These are phyloP conservation scores for Etheostoma perlongum DNA, from an alignment of 2,797 vertebrate genomes.

Conservation along the genomic window DNA sequence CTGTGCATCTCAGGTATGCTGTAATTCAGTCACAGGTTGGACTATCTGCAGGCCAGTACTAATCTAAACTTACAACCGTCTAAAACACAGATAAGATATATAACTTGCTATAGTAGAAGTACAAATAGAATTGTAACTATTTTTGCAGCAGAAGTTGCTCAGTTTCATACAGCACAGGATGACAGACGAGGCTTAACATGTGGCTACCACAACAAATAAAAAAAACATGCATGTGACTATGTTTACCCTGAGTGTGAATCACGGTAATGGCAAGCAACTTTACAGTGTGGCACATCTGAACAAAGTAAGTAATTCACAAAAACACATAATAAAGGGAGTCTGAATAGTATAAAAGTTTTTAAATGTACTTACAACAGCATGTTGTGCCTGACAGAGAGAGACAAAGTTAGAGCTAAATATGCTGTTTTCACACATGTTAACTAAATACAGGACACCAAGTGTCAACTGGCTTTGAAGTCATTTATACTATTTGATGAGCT, in stretches of 20 bases:
- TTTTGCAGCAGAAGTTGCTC: conserved; percentile 6
- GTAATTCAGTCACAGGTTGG: neutral
- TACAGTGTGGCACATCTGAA: conserved; percentile 32
- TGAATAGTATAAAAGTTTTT: conserved; percentile 48
- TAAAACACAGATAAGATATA: conserved; percentile 8
- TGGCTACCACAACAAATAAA: conserved; percentile 35
- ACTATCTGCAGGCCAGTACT: conserved; percentile 17
- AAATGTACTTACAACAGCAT: conserved; percentile 76
- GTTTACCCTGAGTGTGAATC: conserved; percentile 31
- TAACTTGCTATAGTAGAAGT: neutral
- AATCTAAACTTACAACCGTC: conserved; percentile 12
- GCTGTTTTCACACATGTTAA: conserved; percentile 13
- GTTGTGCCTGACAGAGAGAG: conserved; percentile 70
- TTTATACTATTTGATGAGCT: conserved; percentile 11
- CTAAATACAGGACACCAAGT: neutral
- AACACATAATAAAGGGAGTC: conserved; percentile 24
- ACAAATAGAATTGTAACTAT: neutral
- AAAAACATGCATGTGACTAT: conserved; percentile 43
- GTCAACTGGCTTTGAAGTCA: neutral
- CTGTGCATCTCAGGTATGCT: conserved; percentile 6
- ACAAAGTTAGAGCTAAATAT: conserved; percentile 60
- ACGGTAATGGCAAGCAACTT: conserved; percentile 29
- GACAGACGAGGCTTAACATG: conserved; percentile 11
- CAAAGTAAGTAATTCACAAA: conserved; percentile 5
- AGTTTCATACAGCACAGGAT: conserved; percentile 28